These are phyloP conservation scores for Pithys albifrons DNA, from an alignment of 2,113 vertebrate genomes.

Conservation along the genomic window DNA sequence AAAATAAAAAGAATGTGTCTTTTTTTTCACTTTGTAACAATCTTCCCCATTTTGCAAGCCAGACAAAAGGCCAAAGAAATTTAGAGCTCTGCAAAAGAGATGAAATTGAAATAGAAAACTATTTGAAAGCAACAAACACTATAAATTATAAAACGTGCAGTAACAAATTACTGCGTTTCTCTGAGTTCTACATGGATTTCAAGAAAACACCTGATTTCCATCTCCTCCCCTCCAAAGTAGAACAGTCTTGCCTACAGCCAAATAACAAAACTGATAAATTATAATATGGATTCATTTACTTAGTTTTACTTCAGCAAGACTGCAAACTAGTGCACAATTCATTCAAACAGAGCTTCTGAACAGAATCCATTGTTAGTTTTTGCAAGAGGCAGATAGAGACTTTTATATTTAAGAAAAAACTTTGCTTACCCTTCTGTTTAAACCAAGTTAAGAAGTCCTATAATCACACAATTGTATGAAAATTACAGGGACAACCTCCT, in stretches of 20 bases:
- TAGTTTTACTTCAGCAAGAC: neutral
- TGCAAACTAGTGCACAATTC: neutral
- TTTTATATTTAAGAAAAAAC: neutral
- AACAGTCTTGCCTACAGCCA: neutral
- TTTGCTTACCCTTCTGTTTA: neutral
- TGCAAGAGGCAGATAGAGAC: neutral
- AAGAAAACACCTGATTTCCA: neutral
- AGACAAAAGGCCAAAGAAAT: neutral
- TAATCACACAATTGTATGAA: neutral
- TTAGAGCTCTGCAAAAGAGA: neutral
- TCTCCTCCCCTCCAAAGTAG: neutral
- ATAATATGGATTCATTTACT: neutral
- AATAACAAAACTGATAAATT: neutral
- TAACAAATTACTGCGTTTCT: neutral
- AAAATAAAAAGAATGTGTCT: neutral
- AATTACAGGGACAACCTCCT: neutral
- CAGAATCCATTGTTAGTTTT: neutral
- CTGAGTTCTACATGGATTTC: neutral
- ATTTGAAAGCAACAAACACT: neutral
- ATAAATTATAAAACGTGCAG: neutral
- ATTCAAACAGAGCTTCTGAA: neutral
- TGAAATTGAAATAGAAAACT: neutral
- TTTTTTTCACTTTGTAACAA: neutral
- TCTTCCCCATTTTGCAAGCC: neutral
- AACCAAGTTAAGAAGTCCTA: neutral